A percentile compares a stretch with the other conserved stretches of the same genome.
Conservation (phyloP, 1,140 invertebrate species). For the Nymphalis io region DNA sequence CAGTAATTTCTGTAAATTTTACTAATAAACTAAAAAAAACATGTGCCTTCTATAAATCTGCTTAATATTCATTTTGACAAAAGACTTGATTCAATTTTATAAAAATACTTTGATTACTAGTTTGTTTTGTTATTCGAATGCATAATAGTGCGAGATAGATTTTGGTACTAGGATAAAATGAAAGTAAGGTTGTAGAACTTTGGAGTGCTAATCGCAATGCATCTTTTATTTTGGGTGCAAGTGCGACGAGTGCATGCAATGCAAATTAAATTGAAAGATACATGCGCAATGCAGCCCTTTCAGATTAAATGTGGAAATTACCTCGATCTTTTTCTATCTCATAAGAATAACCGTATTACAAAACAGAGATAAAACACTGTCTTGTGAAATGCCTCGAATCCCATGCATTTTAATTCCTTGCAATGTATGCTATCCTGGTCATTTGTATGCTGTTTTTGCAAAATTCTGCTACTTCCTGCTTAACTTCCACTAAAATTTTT, state of each 20-base stretch:
- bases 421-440: conserved; percentile 31
- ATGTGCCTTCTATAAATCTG: too few species aligned
- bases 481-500: conserved; percentile 19
- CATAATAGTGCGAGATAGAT: conserved; percentile 13
- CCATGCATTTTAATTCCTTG: neutral
- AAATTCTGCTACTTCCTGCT: conserved; percentile 33
- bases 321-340: conserved; percentile 23
- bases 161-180: conserved; percentile 11
- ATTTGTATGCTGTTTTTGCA: conserved; percentile 34
- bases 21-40: too few species aligned
- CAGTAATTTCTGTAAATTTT: too few species aligned
- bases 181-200: neutral
- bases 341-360: neutral
- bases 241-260: conserved; percentile 16
- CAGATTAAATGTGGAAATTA: conserved; percentile 6
- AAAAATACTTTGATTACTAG: too few species aligned
- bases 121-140: neutral
- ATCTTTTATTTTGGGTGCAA: neutral
- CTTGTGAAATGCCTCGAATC: conserved; percentile 5
- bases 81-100: too few species aligned
- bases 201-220: neutral
- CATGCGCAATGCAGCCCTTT: conserved; percentile 40
- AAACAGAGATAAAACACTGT: conserved; percentile 14
- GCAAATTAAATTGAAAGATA: conserved; percentile 44
- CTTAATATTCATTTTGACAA: too few species aligned